These are phyloP conservation scores for Volucella inanis DNA, from an alignment of 2,888 invertebrate genomes.

Conservation along the genomic window DNA sequence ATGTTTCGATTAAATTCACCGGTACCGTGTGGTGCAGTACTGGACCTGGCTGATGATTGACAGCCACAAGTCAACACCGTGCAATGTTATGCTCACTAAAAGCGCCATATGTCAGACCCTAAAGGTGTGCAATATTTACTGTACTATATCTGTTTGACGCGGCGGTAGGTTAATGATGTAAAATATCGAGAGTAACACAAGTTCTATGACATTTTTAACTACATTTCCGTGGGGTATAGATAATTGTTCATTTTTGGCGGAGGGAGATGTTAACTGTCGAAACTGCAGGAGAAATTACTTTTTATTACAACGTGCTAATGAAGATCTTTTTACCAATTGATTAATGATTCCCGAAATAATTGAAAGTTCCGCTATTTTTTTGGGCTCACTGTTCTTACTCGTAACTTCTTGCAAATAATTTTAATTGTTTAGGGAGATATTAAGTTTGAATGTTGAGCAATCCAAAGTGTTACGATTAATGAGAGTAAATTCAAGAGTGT, in stretches of 20 bases:
- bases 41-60: constrained; percentile 59
- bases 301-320: neutral
- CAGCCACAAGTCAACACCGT: constrained; percentile 61
- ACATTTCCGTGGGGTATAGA: constrained; percentile 30
- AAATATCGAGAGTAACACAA: constrained; percentile 42
- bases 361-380: constrained; percentile 27
- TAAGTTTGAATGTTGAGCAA: neutral
- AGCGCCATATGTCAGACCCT: constrained; percentile 58
- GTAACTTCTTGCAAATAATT: constrained; percentile 62
- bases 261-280: constrained; percentile 19
- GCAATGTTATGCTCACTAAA: constrained; percentile 26
- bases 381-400: constrained; percentile 32
- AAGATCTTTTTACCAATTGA: constrained; percentile 52
- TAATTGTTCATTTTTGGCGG: constrained; percentile 46
- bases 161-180: constrained; percentile 66
- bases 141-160: constrained; percentile 2
- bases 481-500: too few species aligned
- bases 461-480: too few species aligned
- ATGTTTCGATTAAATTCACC: constrained; percentile 10
- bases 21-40: constrained; percentile 43
- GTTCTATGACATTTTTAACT: constrained; percentile 47
- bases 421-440: constrained; percentile 8
- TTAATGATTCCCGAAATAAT: constrained; percentile 57
- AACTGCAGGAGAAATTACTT: neutral
- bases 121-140: constrained; percentile 23